A percentile compares a stretch with the other conserved stretches of the same genome.
Conservation (phyloP, 35 echinoderm and acorn worm genomes). For the Apostichopus californicus region DNA sequence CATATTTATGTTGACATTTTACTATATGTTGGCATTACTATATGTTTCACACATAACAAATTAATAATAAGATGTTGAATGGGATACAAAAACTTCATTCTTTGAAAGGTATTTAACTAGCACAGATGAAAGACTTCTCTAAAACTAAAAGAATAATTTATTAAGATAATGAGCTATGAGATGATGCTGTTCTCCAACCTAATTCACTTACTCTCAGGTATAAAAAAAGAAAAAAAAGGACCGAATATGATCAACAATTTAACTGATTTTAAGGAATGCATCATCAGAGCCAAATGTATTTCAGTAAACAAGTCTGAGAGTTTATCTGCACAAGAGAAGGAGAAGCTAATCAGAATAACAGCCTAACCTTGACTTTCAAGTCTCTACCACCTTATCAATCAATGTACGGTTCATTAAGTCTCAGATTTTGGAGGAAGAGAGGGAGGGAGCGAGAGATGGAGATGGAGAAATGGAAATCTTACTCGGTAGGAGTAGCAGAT, state of each 20-base stretch:
- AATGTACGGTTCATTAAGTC: background rate
- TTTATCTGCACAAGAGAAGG: background rate
- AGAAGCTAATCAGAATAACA: background rate
- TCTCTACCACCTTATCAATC: background rate
- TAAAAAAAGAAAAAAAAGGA: background rate
- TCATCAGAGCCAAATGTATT: no score
- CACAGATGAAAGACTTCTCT: background rate
- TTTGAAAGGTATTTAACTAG: background rate
- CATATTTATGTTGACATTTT: no score
- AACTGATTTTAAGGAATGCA: no score
- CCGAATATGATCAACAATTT: no score
- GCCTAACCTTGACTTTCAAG: background rate
- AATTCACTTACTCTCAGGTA: background rate
- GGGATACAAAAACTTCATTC: background rate
- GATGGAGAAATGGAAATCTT: conserved; percentile 49
- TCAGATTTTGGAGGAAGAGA: background rate
- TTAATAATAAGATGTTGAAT: background rate
- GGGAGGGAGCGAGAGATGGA: no score
- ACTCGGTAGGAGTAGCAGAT: conserved; percentile 97
- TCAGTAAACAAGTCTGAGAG: no score
- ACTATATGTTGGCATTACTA: no score
- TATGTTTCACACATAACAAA: no score
- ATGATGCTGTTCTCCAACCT: no score
- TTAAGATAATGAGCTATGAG: no score
- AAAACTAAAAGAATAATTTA: no score